Percentiles rank a stretch among this genome's conserved stretches.
Conservation (phyloP, 2,888 invertebrate genomes). For the Perdita meconis region DNA sequence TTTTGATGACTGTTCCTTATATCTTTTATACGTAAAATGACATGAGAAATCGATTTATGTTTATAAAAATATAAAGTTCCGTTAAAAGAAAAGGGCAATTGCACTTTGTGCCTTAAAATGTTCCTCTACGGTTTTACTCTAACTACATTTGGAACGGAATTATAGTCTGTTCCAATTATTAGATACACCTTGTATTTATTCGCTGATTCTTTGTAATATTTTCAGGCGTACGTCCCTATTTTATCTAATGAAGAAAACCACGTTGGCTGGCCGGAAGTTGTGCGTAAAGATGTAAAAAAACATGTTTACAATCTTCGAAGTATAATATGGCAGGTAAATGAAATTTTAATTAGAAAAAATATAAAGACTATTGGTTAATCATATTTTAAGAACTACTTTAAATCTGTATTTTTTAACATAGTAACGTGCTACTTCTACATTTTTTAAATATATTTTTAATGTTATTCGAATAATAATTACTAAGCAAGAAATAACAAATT, state of each 20-base stretch:
- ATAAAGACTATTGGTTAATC: background rate
- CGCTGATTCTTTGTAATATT: background rate
- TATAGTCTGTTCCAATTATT: too few species aligned
- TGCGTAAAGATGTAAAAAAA: slow-evolving; percentile 89
- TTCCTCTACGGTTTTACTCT: too few species aligned
- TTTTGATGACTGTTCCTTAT: too few species aligned
- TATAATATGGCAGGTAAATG: slow-evolving; percentile 88
- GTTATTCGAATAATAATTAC: background rate
- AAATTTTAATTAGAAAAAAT: background rate
- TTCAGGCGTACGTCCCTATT: slow-evolving; percentile 88
- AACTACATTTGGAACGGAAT: too few species aligned
- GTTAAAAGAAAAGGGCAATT: too few species aligned
- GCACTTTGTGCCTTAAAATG: too few species aligned
- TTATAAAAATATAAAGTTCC: too few species aligned
- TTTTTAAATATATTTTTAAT: too few species aligned
- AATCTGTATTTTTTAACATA: background rate
- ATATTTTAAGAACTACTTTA: background rate
- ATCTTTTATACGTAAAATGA: too few species aligned
- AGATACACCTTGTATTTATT: too few species aligned
- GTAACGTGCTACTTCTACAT: too few species aligned
- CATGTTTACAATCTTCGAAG: slow-evolving; percentile 90
- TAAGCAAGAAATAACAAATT: background rate
- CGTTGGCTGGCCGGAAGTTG: slow-evolving; percentile 90
- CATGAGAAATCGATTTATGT: too few species aligned
- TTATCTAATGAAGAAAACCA: slow-evolving; percentile 90